phyloP scores from a whole-genome alignment of 2,888 invertebrate species.

The Encarsia formosa region DNA sequence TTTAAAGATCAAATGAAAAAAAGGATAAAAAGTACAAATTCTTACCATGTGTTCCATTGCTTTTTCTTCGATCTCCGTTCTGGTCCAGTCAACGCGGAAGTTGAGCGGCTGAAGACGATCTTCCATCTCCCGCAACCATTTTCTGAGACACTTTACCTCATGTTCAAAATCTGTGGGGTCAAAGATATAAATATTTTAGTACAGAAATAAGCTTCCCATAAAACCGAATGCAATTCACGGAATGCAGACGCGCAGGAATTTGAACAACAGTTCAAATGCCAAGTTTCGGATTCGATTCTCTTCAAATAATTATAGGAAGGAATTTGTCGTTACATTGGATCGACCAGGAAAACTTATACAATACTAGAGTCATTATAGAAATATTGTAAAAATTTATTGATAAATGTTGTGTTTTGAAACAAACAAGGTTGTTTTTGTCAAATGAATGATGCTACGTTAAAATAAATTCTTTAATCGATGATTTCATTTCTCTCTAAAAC shows the following conservation, averaged over 20 bases:
- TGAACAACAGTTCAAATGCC: conserved; percentile 3
- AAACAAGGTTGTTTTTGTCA: no score
- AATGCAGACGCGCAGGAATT: conserved; percentile 22
- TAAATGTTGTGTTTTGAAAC: no score
- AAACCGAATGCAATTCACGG: conserved; percentile 1
- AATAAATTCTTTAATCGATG: no score
- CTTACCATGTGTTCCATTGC: conserved; percentile 81
- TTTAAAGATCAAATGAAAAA: background rate
- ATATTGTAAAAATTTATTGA: no score
- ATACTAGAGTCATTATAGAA: no score
- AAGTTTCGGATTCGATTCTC: conserved; percentile 8
- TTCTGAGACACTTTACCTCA: conserved; percentile 72
- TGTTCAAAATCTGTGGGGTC: conserved; percentile 64
- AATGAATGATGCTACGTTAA: no score
- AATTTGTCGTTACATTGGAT: no score
- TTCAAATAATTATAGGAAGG: no score
- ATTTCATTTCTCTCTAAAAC: no score
- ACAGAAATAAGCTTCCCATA: conserved; percentile 21
- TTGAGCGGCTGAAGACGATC: conserved; percentile 70
- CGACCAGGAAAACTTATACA: no score
- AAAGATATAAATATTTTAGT: conserved; percentile 31
- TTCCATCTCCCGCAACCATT: conserved; percentile 87
- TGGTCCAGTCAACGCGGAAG: conserved; percentile 66
- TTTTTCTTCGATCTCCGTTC: conserved; percentile 72
- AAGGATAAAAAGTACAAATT: conserved; percentile 29